Evolutionary conservation across 2,888 invertebrate genomes (phyloP).

Genomic region (Cephonodes hylas): DNA sequence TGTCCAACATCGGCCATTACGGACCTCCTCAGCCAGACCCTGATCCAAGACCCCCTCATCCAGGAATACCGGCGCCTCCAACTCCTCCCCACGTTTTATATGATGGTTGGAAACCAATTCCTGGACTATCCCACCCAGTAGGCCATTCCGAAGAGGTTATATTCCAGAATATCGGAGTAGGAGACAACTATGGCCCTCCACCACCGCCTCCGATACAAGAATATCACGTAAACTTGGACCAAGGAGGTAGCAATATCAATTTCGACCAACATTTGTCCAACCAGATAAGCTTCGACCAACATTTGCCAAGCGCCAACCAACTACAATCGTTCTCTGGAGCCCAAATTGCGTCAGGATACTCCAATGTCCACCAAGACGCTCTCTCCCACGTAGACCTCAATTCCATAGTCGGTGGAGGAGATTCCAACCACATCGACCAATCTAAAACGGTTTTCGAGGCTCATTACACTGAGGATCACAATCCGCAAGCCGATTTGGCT

Average conservation of each 20-base stretch:
- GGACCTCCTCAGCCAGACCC: constrained; percentile 83
- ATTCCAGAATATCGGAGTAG: constrained; percentile 22
- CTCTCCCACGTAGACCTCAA: constrained; percentile 66
- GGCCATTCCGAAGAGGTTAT: constrained; percentile 39
- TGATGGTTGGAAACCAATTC: constrained; percentile 93
- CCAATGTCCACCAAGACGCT: constrained; percentile 72
- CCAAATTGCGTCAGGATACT: constrained; percentile 52
- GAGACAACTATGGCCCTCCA: constrained; percentile 62
- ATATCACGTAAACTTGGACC: constrained; percentile 52
- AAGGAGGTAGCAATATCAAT: constrained; percentile 18
- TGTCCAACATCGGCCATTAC: constrained; percentile 65
- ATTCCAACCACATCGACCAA: constrained; percentile 73
- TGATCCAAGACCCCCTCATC: constrained; percentile 83
- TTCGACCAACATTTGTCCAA: not conserved
- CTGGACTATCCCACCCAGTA: constrained; percentile 80
- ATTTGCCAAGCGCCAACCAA: constrained; percentile 38
- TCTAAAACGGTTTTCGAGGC: constrained; percentile 76
- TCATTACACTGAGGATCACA: constrained; percentile 67
- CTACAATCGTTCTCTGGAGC: constrained; percentile 16
- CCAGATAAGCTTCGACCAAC: constrained; percentile 34
- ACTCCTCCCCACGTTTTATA: constrained; percentile 88
- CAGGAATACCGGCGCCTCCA: constrained; percentile 87
- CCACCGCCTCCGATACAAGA: constrained; percentile 56
- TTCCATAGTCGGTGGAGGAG: constrained; percentile 63
- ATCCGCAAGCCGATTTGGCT: constrained; percentile 45